phyloP scores from a whole-genome alignment of 2,888 invertebrate species.

The Hypena proboscidalis region DNA sequence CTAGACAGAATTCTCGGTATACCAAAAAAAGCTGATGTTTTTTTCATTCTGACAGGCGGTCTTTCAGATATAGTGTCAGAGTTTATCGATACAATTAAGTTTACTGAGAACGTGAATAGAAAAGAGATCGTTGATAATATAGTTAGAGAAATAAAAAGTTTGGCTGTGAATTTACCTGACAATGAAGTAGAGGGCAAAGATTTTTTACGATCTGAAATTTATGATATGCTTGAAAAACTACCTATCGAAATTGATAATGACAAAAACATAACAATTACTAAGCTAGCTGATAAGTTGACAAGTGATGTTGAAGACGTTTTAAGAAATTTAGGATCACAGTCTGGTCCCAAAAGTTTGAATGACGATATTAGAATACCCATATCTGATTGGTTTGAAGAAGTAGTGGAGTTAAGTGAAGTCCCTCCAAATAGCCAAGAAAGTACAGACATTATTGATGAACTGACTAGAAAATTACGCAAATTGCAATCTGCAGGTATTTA shows the following conservation, averaged over 20 bases:
- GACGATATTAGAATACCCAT: conserved; percentile 14
- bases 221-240: conserved; percentile 35
- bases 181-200: conserved; percentile 29
- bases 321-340: conserved; percentile 16
- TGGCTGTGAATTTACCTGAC: conserved; percentile 24
- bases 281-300: conserved; percentile 32
- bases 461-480: conserved; percentile 37
- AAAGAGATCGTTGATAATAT: conserved; percentile 28
- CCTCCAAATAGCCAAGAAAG: conserved; percentile 3
- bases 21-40: conserved; percentile 27
- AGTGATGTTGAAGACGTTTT: conserved; percentile 25
- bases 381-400: conserved; percentile 26
- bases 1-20: conserved; percentile 28
- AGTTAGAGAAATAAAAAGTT: conserved; percentile 32
- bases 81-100: conserved; percentile 36
- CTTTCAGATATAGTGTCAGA: conserved; percentile 32
- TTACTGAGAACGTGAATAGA: conserved; percentile 30
- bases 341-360: conserved; percentile 14
- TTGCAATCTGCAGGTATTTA: conserved; percentile 24
- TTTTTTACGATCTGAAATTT: conserved; percentile 38
- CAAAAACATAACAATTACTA: conserved; percentile 13
- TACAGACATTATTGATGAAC: conserved; percentile 16
- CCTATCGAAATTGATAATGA: conserved; percentile 24
- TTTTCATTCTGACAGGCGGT: too few relatives aligned
- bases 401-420: conserved; percentile 1